Evolutionary conservation across 2,113 vertebrate species (phyloP).

Genomic region (Periophthalmodon schlosseri): DNA sequence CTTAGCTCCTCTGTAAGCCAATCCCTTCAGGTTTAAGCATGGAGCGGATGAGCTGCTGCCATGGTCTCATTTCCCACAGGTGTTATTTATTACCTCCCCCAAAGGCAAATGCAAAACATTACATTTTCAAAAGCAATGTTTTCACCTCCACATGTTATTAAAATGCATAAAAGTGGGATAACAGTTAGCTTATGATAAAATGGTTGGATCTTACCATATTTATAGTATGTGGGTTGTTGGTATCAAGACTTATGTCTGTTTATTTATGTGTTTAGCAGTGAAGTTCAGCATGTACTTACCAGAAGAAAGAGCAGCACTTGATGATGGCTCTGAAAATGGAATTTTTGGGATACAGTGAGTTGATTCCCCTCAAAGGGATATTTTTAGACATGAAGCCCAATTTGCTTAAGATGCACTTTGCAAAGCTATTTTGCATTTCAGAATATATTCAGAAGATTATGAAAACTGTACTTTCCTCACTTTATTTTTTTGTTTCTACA

Average conservation of each 20-base stretch:
- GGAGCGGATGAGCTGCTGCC: slow-evolving; percentile 50
- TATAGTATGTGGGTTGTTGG: background rate
- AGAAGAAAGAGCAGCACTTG: slow-evolving; percentile 26
- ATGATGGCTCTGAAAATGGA: slow-evolving; percentile 49
- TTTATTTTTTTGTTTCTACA: too few species aligned
- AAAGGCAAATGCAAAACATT: slow-evolving; percentile 25
- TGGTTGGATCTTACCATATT: background rate
- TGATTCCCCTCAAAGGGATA: slow-evolving; percentile 58
- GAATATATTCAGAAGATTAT: slow-evolving; percentile 27
- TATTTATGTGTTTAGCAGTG: slow-evolving; percentile 27
- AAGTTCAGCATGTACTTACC: slow-evolving; percentile 31
- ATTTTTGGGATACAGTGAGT: slow-evolving; percentile 51
- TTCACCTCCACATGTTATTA: slow-evolving; percentile 13
- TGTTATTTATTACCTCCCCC: slow-evolving; percentile 49
- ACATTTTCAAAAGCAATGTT: slow-evolving; percentile 15
- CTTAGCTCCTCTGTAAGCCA: slow-evolving; percentile 46
- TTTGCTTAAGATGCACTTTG: slow-evolving; percentile 35
- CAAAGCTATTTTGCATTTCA: slow-evolving; percentile 45
- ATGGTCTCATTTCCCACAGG: slow-evolving; percentile 60
- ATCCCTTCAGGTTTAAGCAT: slow-evolving; percentile 59
- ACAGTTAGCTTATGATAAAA: background rate
- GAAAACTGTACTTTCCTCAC: background rate
- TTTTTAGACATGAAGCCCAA: slow-evolving; percentile 58
- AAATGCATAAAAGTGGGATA: background rate
- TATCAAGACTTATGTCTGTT: slow-evolving; percentile 9